Evolutionary conservation across 2,888 invertebrate genomes (phyloP).

Genomic region (Tillus elongatus): DNA sequence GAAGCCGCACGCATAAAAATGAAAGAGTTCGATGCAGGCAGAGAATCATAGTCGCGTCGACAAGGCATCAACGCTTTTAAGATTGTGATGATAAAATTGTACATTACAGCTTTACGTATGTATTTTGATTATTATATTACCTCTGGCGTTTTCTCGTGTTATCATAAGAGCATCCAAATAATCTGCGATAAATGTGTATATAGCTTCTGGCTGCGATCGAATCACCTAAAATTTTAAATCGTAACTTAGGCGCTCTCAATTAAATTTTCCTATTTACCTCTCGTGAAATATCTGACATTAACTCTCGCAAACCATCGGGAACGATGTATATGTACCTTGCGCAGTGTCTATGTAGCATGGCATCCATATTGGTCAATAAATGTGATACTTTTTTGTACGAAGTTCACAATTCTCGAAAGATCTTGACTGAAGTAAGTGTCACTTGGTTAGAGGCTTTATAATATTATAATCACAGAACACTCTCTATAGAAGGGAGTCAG

Average conservation of each 20-base stretch:
- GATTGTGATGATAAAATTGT: too few species aligned
- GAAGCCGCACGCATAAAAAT: too few species aligned
- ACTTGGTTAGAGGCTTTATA: too few species aligned
- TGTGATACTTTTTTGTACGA: too few species aligned
- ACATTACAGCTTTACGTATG: too few species aligned
- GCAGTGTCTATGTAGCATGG: slow-evolving; percentile 38
- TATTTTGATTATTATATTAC: slow-evolving; percentile 21
- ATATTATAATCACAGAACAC: too few species aligned
- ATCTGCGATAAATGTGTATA: slow-evolving; percentile 58
- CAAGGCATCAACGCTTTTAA: too few species aligned
- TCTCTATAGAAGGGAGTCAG: too few species aligned
- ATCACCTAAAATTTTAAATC: slow-evolving; percentile 46
- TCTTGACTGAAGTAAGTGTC: too few species aligned
- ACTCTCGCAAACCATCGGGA: slow-evolving; percentile 59
- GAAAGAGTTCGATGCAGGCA: too few species aligned
- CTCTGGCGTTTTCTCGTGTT: slow-evolving; percentile 51
- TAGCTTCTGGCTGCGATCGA: slow-evolving; percentile 54
- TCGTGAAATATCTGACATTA: slow-evolving; percentile 63
- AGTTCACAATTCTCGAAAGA: too few species aligned
- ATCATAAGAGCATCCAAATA: slow-evolving; percentile 58
- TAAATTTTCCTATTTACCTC: slow-evolving; percentile 44
- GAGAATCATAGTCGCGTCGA: too few species aligned
- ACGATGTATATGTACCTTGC: slow-evolving; percentile 45
- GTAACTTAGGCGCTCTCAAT: neutral
- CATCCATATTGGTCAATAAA: slow-evolving; percentile 34